Base-by-base conservation (phyloP, 1,140 invertebrate genomes). In the Penaeus vannamei region DNA sequence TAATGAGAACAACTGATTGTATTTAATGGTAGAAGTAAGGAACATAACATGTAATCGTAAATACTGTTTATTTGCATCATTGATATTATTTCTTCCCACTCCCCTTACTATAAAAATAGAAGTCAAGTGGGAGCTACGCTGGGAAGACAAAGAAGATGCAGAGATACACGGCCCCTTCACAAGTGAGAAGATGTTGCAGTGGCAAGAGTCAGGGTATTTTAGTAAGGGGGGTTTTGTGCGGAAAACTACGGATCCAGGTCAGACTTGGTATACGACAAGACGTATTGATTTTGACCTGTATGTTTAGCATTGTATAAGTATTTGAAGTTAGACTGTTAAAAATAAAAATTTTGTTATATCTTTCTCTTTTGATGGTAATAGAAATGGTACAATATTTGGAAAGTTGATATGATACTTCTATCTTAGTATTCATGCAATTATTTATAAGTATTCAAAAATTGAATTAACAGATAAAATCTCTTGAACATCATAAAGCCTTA, bases 201-300 rank as follows among this genome's bases (percentile, higher is more conserved):
- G 97, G 97, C 94, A 95, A 0, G 94, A 96, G 84, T 96, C 97
- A 89, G 97, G 97, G 2, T 96, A 97, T 91, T 99, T 99, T 92
- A 96, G 97, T 93, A 95, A 94, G 89, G 97, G 97, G 12, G 97
- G 97, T 1, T 97, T 96, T 95, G 97, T 97, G 0, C 93, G 97
- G 84, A 97, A 97, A 94, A 95, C 95, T 92, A 96, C 96, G 0
- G 95, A 96, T 91, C 94, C 94, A 91, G 92, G 82, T 26, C 29
- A 79, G 17, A 66, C 93, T 53, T 99, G 98, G 94, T 98, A 98
- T 93, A 96, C 94, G 86, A 98, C 97, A 2, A 96, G 95, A 92
- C 95, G 98, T 92, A 97, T 99, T 91, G 98, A 99, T 94, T 99
- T 99, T 95, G 97, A 98, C 92, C 94, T 98, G 66, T 98, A 98